Conservation (phyloP, 2,797 vertebrate genomes). For the Momotus momota region DNA sequence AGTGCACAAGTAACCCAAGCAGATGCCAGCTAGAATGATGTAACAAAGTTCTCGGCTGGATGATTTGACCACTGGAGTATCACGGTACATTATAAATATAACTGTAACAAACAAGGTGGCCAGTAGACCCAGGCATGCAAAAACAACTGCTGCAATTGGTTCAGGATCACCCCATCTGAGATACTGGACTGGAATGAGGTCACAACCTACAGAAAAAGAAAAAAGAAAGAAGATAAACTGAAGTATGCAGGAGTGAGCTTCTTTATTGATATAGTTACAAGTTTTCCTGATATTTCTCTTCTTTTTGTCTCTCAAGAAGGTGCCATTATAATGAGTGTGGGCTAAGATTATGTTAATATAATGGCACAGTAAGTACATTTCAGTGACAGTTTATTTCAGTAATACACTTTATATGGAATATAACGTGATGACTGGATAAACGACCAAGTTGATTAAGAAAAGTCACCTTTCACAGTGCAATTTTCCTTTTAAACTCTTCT, state of each 20-base stretch:
- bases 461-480: background rate
- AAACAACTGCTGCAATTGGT: conserved; percentile 95
- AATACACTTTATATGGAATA: background rate
- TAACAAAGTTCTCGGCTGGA: conserved; percentile 97
- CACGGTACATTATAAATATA: conserved; percentile 93
- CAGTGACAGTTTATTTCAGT: background rate
- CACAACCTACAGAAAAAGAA: conserved; percentile 84
- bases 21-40: conserved; percentile 96
- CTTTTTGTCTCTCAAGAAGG: background rate
- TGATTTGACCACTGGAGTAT: conserved; percentile 97
- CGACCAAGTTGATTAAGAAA: background rate
- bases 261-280: background rate
- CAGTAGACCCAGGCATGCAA: conserved; percentile 94
- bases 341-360: background rate
- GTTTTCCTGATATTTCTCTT: background rate
- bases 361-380: background rate
- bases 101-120: conserved; percentile 94
- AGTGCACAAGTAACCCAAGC: conserved; percentile 95
- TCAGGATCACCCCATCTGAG: conserved; percentile 97
- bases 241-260: background rate
- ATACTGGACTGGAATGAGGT: conserved; percentile 93
- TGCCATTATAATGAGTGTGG: background rate
- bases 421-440: background rate
- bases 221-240: background rate
- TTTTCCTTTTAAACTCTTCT: background rate